Evolutionary conservation across 2,888 invertebrate species (phyloP), one percentile per base, ranked within the genome.

Genomic region (Drosophila vallismaia): DNA sequence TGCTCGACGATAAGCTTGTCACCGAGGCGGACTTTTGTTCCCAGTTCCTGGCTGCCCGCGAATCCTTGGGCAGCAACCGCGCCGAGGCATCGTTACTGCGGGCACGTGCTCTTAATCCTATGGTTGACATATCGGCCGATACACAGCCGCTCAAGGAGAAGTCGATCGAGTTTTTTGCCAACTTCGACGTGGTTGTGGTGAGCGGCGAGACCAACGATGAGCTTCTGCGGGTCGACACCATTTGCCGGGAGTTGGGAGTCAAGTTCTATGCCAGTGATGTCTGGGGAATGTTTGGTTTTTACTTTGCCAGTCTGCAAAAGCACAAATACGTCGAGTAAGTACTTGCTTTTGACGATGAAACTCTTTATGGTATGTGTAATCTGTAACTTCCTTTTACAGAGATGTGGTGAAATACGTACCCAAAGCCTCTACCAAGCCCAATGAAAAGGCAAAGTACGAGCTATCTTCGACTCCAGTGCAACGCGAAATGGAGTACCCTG

Each of bases 261-360:
- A 96, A 97, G 88, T 97, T 99, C 89, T 95, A 97, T 81, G 95
- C 95, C 77, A 97, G 97, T 0, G 97, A 98, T 91, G 97, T 98
- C 9, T 97, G 96, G 95, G 99, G 99, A 45, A 95, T 95, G 92
- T 96, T 96, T 92, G 99, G 98, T 0, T 99, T 95, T 91, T 95
- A 96, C 89, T 97, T 98, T 90, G 94, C 96, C 10, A 98, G 99
- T 92, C 94, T 99, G 49, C 95, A 96, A 49, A 94, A 95, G 56
- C 97, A 98, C 88, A 94, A 95, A 77, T 97, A 94, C 92, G 94
- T 94, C 51, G 95, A 95, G 96, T 96, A 92, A 92, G 95, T 73
- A 19, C 19, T 19, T 19, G 19, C 19, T 19, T 19, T 19, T 19
- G 19, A 14, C 14, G 14, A 14, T 31, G 9, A 51, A 10, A 42